Conservation (phyloP, 1,140 invertebrate species). For the Galleria mellonella region DNA sequence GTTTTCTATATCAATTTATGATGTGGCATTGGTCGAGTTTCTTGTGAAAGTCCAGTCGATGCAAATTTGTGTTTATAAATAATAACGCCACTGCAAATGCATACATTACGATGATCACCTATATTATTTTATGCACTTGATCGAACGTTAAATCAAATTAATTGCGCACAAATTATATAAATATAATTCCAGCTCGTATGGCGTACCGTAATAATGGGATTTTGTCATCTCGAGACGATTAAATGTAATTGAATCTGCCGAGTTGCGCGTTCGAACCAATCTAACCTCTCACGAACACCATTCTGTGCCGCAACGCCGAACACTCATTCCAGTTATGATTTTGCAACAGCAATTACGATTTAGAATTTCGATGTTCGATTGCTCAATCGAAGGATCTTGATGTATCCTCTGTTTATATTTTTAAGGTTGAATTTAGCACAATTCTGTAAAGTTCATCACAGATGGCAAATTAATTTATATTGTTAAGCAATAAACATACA, state of each 20-base stretch:
- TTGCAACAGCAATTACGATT: slow-evolving; percentile 48
- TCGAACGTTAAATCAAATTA: background rate
- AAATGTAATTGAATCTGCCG: slow-evolving; percentile 47
- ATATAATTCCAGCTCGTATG: no score
- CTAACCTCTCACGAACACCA: slow-evolving; percentile 43
- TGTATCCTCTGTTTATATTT: background rate
- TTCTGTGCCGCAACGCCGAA: slow-evolving; percentile 37
- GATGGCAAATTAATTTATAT: no score
- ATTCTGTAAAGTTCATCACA: no score
- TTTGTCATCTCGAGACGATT: slow-evolving; percentile 33
- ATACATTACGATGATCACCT: background rate
- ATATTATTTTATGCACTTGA: background rate
- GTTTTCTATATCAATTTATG: slow-evolving; percentile 21
- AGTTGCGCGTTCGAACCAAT: slow-evolving; percentile 32
- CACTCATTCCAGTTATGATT: slow-evolving; percentile 41
- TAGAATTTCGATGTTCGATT: slow-evolving; percentile 15
- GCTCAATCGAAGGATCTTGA: slow-evolving; percentile 18
- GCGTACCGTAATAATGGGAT: slow-evolving; percentile 19
- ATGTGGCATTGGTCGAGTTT: slow-evolving; percentile 6
- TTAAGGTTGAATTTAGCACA: slow-evolving; percentile 7
- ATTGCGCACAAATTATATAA: no score
- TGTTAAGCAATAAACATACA: no score
- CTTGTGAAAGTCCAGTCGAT: slow-evolving; percentile 11
- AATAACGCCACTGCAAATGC: background rate
- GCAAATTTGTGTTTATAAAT: slow-evolving; percentile 2